These are phyloP conservation scores for Temnothorax ravouxi DNA, from an alignment of 2,888 invertebrate genomes.

Conservation along the genomic window DNA sequence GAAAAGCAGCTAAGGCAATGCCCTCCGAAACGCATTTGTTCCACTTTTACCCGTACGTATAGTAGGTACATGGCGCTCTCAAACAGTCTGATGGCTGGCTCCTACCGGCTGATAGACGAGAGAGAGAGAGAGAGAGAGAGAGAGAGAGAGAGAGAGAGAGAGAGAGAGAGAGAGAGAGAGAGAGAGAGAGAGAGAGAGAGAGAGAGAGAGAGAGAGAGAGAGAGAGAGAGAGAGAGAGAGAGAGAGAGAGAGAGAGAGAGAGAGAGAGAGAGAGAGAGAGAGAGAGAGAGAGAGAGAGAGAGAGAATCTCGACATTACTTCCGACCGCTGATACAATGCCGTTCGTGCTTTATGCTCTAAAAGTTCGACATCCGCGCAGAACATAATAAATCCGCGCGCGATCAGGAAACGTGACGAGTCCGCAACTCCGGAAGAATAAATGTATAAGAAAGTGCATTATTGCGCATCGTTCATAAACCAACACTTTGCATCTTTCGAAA, in stretches of 20 bases:
- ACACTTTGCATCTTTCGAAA: not conserved
- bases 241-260: not conserved
- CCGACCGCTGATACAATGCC: conserved; percentile 9
- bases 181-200: conserved; percentile 2
- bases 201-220: not conserved
- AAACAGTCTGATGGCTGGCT: conserved; percentile 14
- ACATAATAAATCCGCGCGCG: conserved; percentile 3
- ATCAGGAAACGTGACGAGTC: conserved; percentile 30
- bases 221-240: not conserved
- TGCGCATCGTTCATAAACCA: not conserved
- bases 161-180: conserved; percentile 1
- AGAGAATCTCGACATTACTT: conserved; percentile 27
- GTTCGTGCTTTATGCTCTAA: conserved; percentile 48
- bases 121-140: not conserved
- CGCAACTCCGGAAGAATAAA: not conserved
- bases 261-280: conserved; percentile 1
- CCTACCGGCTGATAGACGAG: not conserved
- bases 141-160: not conserved
- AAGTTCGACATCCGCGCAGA: conserved; percentile 37
- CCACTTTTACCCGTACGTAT: conserved; percentile 38
- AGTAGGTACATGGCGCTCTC: not conserved
- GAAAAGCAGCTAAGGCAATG: conserved; percentile 27
- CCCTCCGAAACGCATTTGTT: conserved; percentile 32
- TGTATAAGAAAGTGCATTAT: not conserved
- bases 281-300: not conserved